These are phyloP conservation scores for Nesoenas mayeri DNA, from an alignment of 2,113 vertebrate genomes.

Conservation along the genomic window DNA sequence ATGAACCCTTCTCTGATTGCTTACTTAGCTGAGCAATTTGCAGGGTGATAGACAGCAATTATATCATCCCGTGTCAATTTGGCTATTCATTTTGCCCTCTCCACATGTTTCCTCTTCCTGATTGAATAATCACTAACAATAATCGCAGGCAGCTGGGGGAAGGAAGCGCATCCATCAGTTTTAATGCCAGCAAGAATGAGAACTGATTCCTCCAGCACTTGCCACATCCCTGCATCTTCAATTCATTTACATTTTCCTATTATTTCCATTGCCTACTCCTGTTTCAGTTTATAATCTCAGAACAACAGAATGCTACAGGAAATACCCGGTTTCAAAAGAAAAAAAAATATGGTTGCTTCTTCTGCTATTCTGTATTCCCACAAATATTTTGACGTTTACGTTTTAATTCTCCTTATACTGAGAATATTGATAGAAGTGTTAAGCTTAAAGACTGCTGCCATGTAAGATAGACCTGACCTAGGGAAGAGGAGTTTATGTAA, in stretches of 20 bases:
- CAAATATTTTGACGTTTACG: neutral
- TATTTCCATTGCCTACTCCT: neutral
- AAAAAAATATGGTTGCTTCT: neutral
- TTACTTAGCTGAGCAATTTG: conserved; percentile 56
- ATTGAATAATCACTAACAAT: conserved; percentile 65
- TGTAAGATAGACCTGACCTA: neutral
- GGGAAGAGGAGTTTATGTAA: neutral
- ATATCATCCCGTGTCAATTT: conserved; percentile 49
- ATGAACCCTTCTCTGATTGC: conserved; percentile 59
- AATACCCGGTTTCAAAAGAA: neutral
- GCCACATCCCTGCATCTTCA: neutral
- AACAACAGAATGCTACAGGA: neutral
- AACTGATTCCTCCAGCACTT: conserved; percentile 11
- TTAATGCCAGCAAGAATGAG: conserved; percentile 52
- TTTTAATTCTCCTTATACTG: neutral
- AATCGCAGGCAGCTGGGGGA: conserved; percentile 62
- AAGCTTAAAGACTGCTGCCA: neutral
- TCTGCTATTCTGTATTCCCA: neutral
- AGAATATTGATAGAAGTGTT: neutral
- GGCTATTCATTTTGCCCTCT: conserved; percentile 54
- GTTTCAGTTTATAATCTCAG: neutral
- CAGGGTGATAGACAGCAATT: conserved; percentile 49
- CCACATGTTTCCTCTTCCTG: conserved; percentile 48
- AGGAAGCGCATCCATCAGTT: conserved; percentile 52
- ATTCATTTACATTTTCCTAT: neutral